Evolutionary conservation across 2,888 invertebrate species (phyloP).

Genomic region (Mythimna ferrago): DNA sequence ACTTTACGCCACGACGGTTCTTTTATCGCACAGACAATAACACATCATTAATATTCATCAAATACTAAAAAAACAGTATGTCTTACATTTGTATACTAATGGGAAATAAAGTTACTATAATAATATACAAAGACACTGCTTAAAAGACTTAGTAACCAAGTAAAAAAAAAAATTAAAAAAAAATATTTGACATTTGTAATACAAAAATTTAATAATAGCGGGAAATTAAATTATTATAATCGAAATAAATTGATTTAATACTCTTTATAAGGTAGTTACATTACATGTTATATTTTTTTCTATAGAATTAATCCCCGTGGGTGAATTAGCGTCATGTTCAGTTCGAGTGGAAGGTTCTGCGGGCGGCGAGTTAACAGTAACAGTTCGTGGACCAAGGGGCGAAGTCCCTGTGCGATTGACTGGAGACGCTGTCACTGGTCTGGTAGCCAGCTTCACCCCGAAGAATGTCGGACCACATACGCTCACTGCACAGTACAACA

Average conservation of each 20-base stretch:
- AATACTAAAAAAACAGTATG: no score
- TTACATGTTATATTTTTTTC: slow-evolving; percentile 9
- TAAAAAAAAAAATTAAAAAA: neutral
- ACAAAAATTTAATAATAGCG: slow-evolving; percentile 3
- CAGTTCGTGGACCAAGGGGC: slow-evolving; percentile 96
- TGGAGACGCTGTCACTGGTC: slow-evolving; percentile 96
- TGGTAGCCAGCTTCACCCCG: slow-evolving; percentile 98
- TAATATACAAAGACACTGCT: no score
- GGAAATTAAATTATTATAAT: slow-evolving; percentile 21
- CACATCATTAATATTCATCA: no score
- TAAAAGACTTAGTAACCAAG: no score
- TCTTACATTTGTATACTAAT: no score
- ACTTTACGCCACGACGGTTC: no score
- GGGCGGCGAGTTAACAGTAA: slow-evolving; percentile 96
- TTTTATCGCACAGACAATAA: no score
- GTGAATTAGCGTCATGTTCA: slow-evolving; percentile 89
- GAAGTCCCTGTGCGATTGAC: slow-evolving; percentile 97
- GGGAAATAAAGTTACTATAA: no score
- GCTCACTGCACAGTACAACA: slow-evolving; percentile 97
- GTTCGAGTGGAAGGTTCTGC: slow-evolving; percentile 90
- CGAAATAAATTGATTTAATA: neutral
- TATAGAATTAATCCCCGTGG: slow-evolving; percentile 95
- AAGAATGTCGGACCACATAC: slow-evolving; percentile 98
- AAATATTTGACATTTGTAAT: slow-evolving; percentile 1
- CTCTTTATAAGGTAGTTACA: neutral